These are phyloP conservation scores for Pollenia amentaria DNA, from an alignment of 2,888 invertebrate species.

Conservation along the genomic window DNA sequence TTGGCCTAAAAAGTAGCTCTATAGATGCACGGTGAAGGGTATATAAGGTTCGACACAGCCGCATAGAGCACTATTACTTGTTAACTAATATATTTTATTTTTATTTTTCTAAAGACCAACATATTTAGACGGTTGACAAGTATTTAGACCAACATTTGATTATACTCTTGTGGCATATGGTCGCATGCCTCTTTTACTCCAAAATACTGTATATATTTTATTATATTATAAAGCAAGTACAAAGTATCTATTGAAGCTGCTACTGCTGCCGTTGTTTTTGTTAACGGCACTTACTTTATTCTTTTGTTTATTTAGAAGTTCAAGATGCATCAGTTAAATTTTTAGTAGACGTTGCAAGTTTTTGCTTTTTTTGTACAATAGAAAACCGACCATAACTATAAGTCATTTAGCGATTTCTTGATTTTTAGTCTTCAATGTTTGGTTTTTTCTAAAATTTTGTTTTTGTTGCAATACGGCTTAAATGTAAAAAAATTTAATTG, in stretches of 20 bases:
- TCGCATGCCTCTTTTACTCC: not conserved
- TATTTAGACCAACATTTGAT: not conserved
- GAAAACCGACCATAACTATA: constrained; percentile 54
- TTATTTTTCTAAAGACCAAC: too few species aligned
- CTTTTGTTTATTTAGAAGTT: constrained; percentile 74
- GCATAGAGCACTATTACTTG: too few species aligned
- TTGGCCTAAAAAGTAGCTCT: too few species aligned
- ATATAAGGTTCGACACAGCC: too few species aligned
- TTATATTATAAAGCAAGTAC: not conserved
- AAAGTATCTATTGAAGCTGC: not conserved
- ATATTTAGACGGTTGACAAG: not conserved
- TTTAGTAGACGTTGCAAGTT: constrained; percentile 38
- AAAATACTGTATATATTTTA: constrained; percentile 12
- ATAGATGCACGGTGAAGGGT: too few species aligned
- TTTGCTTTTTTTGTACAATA: constrained; percentile 13
- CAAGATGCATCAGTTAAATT: constrained; percentile 61
- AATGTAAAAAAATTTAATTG: constrained; percentile 44
- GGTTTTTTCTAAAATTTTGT: not conserved
- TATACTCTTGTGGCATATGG: not conserved
- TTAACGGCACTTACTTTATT: constrained; percentile 79
- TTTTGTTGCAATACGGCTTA: constrained; percentile 54
- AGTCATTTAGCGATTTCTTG: constrained; percentile 56
- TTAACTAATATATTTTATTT: too few species aligned
- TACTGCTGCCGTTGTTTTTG: not conserved
- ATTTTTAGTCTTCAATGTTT: constrained; percentile 50